Base-by-base conservation (phyloP, 92 coral and sea anemone species). In the Palythoa heliodiscus region DNA sequence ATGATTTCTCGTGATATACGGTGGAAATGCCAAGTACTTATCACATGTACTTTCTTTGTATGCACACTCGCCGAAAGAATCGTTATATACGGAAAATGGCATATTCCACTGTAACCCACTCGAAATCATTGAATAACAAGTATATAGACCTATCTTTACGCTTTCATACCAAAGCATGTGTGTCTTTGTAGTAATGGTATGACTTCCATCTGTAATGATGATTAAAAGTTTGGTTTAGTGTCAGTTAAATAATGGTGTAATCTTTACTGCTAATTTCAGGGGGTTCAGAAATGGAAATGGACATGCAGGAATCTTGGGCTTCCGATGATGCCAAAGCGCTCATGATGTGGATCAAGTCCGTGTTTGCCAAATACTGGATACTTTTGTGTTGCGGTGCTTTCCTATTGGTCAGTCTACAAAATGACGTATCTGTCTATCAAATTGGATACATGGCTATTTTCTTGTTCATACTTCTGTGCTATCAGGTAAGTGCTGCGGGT, bases 381-480 rank as follows among this genome's bases (percentile, higher is more conserved):
- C 85, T 97, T 70, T 90, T 97, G 47, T 97, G 99, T 89, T 97
- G 99, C 87, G 98, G 99, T 15, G 98, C 99, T 15, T 97, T 97
- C 89, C 87, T 97, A 88, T 87, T 97, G 93, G 99, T 97, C 70
- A 96, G 98, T 87, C 92, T 97, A 24, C 99, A 97, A 86, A 94
- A 94, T 83, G 95, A 97, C 77, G 99, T 97, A 67, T 97, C 99
- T 3, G 92, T 97, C 78, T 97, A 97, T 76, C 99, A 97, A 82
- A 97, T 97, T 39, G 93, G 98, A 23, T 97, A 97, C 93, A 97
- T 97, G 99, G 98, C 97, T 10, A 97, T 97, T 77, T 97, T 97
- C 84, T 86, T 97, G 76, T 97, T 97, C 35, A 91, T 97, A 71
- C 92, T 97, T 68, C 89, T 97, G 37, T 97, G 99, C 82, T 95